Conservation (phyloP, 1,140 invertebrate genomes). For the Lordiphosa collinella region DNA sequence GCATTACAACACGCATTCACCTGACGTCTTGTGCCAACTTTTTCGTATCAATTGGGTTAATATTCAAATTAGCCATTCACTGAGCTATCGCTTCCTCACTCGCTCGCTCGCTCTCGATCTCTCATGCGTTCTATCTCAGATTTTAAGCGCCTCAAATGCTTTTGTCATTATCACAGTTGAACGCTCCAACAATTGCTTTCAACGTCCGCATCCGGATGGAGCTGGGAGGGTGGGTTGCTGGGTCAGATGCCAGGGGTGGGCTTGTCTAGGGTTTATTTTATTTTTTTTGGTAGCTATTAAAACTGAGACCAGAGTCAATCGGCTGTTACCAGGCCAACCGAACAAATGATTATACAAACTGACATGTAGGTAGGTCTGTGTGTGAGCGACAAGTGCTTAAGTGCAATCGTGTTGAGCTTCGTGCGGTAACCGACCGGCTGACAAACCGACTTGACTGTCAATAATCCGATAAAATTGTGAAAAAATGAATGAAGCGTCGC, state of each 20-base stretch:
- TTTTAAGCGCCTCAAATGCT: slow-evolving; percentile 51
- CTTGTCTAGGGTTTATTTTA: not conserved
- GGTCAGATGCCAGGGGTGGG: slow-evolving; percentile 26
- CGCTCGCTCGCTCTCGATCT: slow-evolving; percentile 1
- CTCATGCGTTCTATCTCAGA: slow-evolving; percentile 1
- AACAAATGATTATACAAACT: slow-evolving; percentile 35
- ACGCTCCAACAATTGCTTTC: slow-evolving; percentile 48
- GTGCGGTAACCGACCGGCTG: slow-evolving; percentile 6
- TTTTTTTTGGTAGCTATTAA: slow-evolving; percentile 5
- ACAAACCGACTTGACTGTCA: slow-evolving; percentile 57
- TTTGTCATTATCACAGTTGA: slow-evolving; percentile 51
- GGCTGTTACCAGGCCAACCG: slow-evolving; percentile 41
- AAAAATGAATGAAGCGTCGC: slow-evolving; percentile 15
- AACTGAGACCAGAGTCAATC: slow-evolving; percentile 36
- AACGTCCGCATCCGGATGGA: slow-evolving; percentile 6
- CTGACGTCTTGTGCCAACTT: too few relatives aligned
- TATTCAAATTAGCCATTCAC: too few relatives aligned
- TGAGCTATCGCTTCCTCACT: not conserved
- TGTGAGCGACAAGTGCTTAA: slow-evolving; percentile 52
- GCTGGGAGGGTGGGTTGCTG: not conserved
- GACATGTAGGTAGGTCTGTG: slow-evolving; percentile 16
- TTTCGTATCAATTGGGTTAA: too few relatives aligned
- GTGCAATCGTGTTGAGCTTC: slow-evolving; percentile 22
- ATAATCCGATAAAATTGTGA: slow-evolving; percentile 68
- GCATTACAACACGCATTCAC: too few relatives aligned